Conservation (phyloP, 2,888 invertebrate genomes). For the Tenthredo distinguenda region DNA sequence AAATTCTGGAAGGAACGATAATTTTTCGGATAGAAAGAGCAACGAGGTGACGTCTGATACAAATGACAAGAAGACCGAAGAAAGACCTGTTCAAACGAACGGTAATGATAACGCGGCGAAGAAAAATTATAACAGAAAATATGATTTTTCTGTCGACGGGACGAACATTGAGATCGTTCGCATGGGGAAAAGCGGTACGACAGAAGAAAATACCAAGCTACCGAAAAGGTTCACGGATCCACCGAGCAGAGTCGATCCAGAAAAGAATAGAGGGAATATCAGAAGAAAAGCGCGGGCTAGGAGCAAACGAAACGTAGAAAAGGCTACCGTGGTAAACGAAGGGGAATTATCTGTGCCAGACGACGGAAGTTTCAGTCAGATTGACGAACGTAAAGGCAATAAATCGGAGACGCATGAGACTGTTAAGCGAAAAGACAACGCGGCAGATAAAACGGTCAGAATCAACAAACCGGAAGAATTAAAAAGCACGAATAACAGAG, state of each 20-base stretch:
- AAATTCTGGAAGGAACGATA: background rate
- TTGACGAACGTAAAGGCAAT: background rate
- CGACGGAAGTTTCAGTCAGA: background rate
- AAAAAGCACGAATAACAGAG: background rate
- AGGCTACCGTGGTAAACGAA: conserved; percentile 28
- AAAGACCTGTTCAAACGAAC: background rate
- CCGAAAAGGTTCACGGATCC: background rate
- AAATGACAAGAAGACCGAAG: background rate
- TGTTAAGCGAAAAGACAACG: background rate
- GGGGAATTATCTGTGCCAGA: conserved; percentile 49
- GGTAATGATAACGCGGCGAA: background rate
- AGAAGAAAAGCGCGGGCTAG: background rate
- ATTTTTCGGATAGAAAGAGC: background rate
- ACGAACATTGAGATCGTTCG: conserved; percentile 18
- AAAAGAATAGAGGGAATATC: background rate
- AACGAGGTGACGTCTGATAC: background rate
- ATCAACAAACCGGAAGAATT: background rate
- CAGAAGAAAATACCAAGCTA: background rate
- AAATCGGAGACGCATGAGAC: background rate
- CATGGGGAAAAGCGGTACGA: background rate
- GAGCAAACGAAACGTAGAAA: conserved; percentile 41
- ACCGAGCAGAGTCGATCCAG: background rate
- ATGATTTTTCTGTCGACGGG: conserved; percentile 25
- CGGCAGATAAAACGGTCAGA: background rate
- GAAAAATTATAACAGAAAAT: conserved; percentile 31